A percentile compares a stretch with the other conserved stretches of the same genome.
Conservation (phyloP, 64 coral and sea anemone species). For the Montipora efflorescens region DNA sequence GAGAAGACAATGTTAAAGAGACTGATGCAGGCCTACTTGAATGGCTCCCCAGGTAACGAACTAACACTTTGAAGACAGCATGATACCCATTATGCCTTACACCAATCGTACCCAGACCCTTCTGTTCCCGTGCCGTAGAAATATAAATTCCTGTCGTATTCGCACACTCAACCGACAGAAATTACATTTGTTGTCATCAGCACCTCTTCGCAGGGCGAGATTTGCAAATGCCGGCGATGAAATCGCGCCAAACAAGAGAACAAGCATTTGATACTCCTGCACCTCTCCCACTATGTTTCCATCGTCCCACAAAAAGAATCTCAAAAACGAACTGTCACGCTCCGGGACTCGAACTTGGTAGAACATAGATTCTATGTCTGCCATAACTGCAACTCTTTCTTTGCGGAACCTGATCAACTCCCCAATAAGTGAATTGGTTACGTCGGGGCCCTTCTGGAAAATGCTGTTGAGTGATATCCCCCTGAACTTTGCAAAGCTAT, state of each 20-base stretch:
- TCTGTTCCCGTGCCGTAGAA: background rate
- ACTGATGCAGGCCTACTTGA: too few species aligned
- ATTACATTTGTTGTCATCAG: background rate
- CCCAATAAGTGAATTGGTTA: background rate
- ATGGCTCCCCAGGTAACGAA: too few species aligned
- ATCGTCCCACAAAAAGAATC: conserved; percentile 46
- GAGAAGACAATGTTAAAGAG: too few species aligned
- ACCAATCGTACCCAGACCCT: too few species aligned
- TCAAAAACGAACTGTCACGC: conserved; percentile 35
- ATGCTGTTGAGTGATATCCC: too few species aligned
- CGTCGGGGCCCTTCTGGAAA: too few species aligned
- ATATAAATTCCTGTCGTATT: conserved; percentile 6
- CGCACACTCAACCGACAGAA: background rate
- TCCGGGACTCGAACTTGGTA: conserved; percentile 52
- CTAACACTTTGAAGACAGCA: too few species aligned
- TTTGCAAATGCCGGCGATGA: background rate
- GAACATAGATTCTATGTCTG: conserved; percentile 70
- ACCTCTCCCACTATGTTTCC: background rate
- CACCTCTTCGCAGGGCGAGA: background rate
- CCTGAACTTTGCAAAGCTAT: too few species aligned
- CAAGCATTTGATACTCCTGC: conserved; percentile 49
- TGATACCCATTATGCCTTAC: too few species aligned
- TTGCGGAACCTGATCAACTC: conserved; percentile 56
- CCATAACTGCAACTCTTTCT: conserved; percentile 44
- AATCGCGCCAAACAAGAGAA: conserved; percentile 29